Evolutionary conservation across 2,888 invertebrate species (phyloP).

Genomic region (Anoplius nigerrimus): DNA sequence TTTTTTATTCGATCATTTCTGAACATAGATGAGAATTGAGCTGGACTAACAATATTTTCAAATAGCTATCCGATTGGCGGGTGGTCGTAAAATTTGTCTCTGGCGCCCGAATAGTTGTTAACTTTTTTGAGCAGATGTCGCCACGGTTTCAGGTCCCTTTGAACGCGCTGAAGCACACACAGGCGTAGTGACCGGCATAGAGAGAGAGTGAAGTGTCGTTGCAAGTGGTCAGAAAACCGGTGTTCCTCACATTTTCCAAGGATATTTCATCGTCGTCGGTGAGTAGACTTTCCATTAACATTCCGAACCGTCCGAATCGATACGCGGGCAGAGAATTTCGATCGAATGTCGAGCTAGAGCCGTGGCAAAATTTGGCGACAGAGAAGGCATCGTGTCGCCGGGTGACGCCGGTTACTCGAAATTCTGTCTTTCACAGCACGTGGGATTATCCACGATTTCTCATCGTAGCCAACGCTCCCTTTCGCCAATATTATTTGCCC

Average conservation of each 20-base stretch:
- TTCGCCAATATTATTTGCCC: no score
- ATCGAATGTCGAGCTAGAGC: no score
- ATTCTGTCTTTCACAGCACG: conserved; percentile 40
- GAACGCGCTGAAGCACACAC: conserved; percentile 34
- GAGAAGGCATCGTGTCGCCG: conserved; percentile 33
- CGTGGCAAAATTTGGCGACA: no score
- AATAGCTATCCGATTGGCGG: no score
- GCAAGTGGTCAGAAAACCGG: conserved; percentile 50
- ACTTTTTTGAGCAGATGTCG: conserved; percentile 36
- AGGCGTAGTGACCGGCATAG: conserved; percentile 58
- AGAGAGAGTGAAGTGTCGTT: conserved; percentile 58
- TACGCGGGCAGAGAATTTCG: not conserved
- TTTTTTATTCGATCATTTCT: no score
- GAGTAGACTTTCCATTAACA: conserved; percentile 25
- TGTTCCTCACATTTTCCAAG: conserved; percentile 44
- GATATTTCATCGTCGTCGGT: conserved; percentile 50
- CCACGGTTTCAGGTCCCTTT: conserved; percentile 19
- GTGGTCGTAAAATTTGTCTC: no score
- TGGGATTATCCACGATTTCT: conserved; percentile 13
- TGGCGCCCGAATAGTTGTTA: no score
- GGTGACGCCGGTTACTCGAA: conserved; percentile 42
- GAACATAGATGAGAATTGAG: no score
- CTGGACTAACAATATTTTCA: no score
- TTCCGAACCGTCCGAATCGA: not conserved
- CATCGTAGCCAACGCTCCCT: no score